Conservation (phyloP, 1,140 invertebrate species). For the Papilio aristodemus region DNA sequence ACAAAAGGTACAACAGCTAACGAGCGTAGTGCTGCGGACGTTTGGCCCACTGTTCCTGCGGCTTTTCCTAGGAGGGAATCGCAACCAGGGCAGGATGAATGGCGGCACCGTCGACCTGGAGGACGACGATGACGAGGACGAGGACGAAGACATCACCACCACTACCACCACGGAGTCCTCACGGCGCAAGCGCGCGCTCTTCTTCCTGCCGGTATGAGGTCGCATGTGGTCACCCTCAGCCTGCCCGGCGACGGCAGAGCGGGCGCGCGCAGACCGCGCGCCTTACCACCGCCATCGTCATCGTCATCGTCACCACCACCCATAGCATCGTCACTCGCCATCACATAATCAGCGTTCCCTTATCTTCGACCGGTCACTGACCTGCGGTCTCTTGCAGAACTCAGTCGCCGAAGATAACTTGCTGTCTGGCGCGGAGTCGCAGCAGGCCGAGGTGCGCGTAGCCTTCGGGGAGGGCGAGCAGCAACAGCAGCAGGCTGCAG, state of each 20-base stretch:
- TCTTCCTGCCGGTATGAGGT: slow-evolving; percentile 76
- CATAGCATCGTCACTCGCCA: slow-evolving; percentile 78
- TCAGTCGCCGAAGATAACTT: slow-evolving; percentile 77
- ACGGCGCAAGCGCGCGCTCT: slow-evolving; percentile 66
- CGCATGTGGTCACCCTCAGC: slow-evolving; percentile 69
- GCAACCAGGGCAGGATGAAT: slow-evolving; percentile 62
- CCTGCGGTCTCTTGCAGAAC: slow-evolving; percentile 64
- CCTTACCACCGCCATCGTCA: slow-evolving; percentile 76
- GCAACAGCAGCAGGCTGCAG: slow-evolving; percentile 60
- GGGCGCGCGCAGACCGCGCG: slow-evolving; percentile 72
- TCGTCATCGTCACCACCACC: slow-evolving; percentile 75
- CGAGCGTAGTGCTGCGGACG: slow-evolving; percentile 84
- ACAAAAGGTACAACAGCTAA: slow-evolving; percentile 87
- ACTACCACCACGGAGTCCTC: slow-evolving; percentile 60
- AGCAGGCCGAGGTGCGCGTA: slow-evolving; percentile 83
- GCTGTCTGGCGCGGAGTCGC: slow-evolving; percentile 81
- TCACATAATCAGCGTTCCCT: slow-evolving; percentile 55
- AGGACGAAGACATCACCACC: slow-evolving; percentile 52
- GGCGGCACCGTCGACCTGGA: slow-evolving; percentile 68
- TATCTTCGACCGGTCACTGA: slow-evolving; percentile 28
- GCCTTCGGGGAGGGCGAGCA: slow-evolving; percentile 82
- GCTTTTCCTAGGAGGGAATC: slow-evolving; percentile 77
- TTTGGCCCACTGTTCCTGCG: slow-evolving; percentile 85
- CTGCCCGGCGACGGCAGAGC: slow-evolving; percentile 66
- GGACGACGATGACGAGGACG: slow-evolving; percentile 71